Base-by-base conservation (phyloP, 2,113 vertebrate species). In the Entelurus aequoreus region DNA sequence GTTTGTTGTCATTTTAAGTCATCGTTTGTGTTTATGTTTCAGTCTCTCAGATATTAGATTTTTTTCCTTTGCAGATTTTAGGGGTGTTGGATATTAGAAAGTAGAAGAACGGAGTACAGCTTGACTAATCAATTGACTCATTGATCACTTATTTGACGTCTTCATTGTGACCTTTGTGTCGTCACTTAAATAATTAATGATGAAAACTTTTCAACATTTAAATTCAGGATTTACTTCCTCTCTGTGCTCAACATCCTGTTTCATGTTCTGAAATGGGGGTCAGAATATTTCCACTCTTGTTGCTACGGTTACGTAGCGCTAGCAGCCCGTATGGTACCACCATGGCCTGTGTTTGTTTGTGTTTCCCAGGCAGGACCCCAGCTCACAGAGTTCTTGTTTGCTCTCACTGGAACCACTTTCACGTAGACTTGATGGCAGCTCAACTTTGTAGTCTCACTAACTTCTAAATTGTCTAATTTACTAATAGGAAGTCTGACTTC, bases 301-400 rank as follows among this genome's bases (percentile, higher is more conserved):
- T 80, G 72, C 84, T 81, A 84, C 74, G 72, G 68, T 54, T 67
- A 76, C 72, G 4, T n/a, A n/a, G 9, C 44, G 81, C 85, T 80
- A 6, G 28, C 66, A 68, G 51, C 49, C 72, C 28, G 28, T 28
- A 60, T 78, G 69, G 53, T 52, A 59, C 52, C 11, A 14, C 59
- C 13, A n/a, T 78, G 65, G 72, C 59, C 61, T 38, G n/a, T 42
- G 12, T 54, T 60, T 83, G 83, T 88, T 88, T 89, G 84, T 71
- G 76, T 87, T 89, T 87, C 87, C 86, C 86, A 88, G 63, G 56
- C 77, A 14, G 8, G 68, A 81, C 72, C 66, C 55, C 19, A 46
- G 58, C 80, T 84, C 79, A 74, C 5, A 37, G 72, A 68, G 71
- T 72, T 72, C 61, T 55, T 70, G 37, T n/a, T 38, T 5, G 52